Percentiles rank a stretch among this genome's conserved stretches.
Conservation (phyloP, 2,888 invertebrate species). For the Troides oblongomaculatus region DNA sequence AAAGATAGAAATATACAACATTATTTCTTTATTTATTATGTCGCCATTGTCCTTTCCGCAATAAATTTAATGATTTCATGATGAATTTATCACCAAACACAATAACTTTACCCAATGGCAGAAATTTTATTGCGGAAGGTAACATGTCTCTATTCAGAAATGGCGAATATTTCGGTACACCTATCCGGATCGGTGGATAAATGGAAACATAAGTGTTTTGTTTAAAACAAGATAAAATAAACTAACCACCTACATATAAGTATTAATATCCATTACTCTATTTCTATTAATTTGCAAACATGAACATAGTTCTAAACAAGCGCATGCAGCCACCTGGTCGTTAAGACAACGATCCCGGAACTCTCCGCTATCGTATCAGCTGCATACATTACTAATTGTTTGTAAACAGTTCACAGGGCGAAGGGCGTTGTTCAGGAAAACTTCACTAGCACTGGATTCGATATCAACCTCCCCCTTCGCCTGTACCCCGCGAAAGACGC, state of each 20-base stretch:
- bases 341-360: conserved; percentile 29
- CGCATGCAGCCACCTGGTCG: conserved; percentile 21
- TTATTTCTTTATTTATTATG: too few relatives aligned
- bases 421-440: conserved; percentile 38
- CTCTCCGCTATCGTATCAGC: conserved; percentile 17
- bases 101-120: too few relatives aligned
- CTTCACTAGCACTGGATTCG: conserved; percentile 35
- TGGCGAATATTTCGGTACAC: too few relatives aligned
- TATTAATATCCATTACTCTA: too few relatives aligned
- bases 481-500: conserved; percentile 21
- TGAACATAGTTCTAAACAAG: neutral
- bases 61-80: neutral
- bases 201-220: too few relatives aligned
- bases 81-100: neutral
- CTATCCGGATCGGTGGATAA: too few relatives aligned
- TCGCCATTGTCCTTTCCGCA: neutral
- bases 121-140: too few relatives aligned
- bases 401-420: conserved; percentile 40
- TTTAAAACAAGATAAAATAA: too few relatives aligned
- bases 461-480: conserved; percentile 28
- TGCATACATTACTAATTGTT: conserved; percentile 28
- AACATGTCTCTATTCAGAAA: too few relatives aligned
- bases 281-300: too few relatives aligned
- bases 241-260: too few relatives aligned
- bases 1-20: too few relatives aligned